Percentiles rank a stretch among this genome's conserved stretches.
Evolutionary conservation across 2,113 vertebrate species (phyloP).

Genomic region (Cebus imitator): DNA sequence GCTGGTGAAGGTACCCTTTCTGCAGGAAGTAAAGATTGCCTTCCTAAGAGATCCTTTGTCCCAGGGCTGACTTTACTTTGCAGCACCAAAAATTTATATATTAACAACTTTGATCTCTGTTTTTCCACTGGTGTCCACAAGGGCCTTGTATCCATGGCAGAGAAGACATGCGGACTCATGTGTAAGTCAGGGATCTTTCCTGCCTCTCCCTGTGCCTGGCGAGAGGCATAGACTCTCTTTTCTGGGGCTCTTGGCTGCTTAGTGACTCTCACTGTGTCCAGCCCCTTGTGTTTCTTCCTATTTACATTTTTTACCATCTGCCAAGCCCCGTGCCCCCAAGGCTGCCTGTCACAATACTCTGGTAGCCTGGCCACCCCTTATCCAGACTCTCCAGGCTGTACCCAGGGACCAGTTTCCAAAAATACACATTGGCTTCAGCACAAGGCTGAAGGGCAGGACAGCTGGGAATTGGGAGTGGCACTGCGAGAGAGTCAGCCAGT

Average conservation of each 20-base stretch:
- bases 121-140: fast-evolving
- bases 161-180: background rate
- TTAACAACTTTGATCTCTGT: background rate
- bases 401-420: conserved; percentile 37
- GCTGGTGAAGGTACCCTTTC: too few relatives aligned
- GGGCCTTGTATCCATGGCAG: background rate
- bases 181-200: too few relatives aligned
- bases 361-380: background rate
- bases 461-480: background rate
- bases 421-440: background rate
- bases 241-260: background rate
- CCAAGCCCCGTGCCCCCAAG: background rate
- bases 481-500: background rate
- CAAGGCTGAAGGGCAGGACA: conserved; percentile 33
- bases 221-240: fast-evolving
- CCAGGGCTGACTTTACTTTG: too few relatives aligned
- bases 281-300: background rate
- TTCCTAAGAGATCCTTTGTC: too few relatives aligned
- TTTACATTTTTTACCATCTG: background rate
- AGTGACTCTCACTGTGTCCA: fast-evolving
- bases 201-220: fast-evolving
- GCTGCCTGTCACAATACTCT: background rate
- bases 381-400: conserved; percentile 26
- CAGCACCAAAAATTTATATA: too few relatives aligned
- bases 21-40: too few relatives aligned